These are phyloP conservation scores for Polydrusus tereticollis DNA, from an alignment of 2,888 invertebrate species.

Conservation along the genomic window DNA sequence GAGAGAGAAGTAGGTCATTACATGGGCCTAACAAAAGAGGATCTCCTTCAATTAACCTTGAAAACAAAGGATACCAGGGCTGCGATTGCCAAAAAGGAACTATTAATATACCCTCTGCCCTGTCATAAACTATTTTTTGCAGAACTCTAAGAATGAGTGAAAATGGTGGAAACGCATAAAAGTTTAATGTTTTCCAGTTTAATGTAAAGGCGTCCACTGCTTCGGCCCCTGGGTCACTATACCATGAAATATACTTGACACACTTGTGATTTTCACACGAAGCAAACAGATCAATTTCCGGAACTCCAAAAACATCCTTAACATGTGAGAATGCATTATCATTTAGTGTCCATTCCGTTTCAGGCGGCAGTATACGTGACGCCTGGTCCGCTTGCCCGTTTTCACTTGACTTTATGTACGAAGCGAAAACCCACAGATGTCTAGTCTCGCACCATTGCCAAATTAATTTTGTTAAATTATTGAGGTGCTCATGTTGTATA, in stretches of 20 bases:
- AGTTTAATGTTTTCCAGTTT: conserved; percentile 35
- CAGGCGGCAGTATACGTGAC: not conserved
- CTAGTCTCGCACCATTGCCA: not conserved
- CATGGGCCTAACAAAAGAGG: conserved; percentile 23
- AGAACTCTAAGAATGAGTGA: conserved; percentile 26
- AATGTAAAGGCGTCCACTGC: conserved; percentile 47
- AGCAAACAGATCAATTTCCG: not conserved
- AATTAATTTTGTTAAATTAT: not conserved
- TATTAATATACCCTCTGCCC: conserved; percentile 38
- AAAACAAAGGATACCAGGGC: conserved; percentile 43
- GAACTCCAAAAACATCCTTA: not conserved
- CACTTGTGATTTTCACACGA: not conserved
- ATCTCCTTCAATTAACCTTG: not conserved
- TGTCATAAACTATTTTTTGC: conserved; percentile 26
- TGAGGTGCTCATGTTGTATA: not conserved
- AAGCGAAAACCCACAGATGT: not conserved
- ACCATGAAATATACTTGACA: not conserved
- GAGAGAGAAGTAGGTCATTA: conserved; percentile 25
- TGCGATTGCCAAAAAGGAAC: conserved; percentile 37
- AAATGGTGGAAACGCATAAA: conserved; percentile 51
- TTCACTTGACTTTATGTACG: not conserved
- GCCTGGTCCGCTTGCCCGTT: not conserved
- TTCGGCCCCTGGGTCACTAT: conserved; percentile 23
- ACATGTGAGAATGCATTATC: not conserved
- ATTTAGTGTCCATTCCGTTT: not conserved